Evolutionary conservation across 2,113 vertebrate genomes (phyloP), one percentile per base, ranked within the genome.

Genomic region (Sturnira hondurensis): DNA sequence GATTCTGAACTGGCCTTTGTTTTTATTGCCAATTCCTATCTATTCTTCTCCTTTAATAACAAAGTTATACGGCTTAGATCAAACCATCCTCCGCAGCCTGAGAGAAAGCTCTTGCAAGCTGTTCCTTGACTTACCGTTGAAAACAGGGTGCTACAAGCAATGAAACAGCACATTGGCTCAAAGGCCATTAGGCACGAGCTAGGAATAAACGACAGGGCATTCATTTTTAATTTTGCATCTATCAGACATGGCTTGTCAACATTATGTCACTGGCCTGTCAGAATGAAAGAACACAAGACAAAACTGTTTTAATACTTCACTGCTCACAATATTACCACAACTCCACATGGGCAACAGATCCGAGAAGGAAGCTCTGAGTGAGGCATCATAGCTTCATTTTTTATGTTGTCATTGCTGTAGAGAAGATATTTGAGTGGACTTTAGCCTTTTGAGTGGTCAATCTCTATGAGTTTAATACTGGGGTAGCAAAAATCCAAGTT

Each of bases 291-390:
- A 84, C 26, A 84, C 80, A 94, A 96, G 20, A 95, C 82, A 96
- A 96, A 97, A 96, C 83, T 92, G 68, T 71, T 95, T 90, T 97
- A 98, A 96, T 91, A 86, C 36, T 97, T 98, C 87, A 97, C 91
- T 88, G 70, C 31, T 97, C 76, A 0, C 41, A 63, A 36, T 83
- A 91, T 90, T 92, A 86, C 54, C 68, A 71, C 89, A 97, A 50
- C 17, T 77, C 6, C 58, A 16, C 38, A 56, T 58, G 78, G 15
- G 68, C 56, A 74, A 89, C 14, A 65, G 73, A 86, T 56, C 45
- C 17, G 26, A 94, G 63, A 95, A 85, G 20, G 94, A 95, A 97
- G 89, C 50, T 13, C 1, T 61, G 38, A 70, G 15, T 47, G 41
- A 92, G 8, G 13, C 1, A 38, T 15, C 47, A 50, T 3, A 24